Base-by-base conservation (phyloP, 2,797 vertebrate species). In the Hirundo rustica region DNA sequence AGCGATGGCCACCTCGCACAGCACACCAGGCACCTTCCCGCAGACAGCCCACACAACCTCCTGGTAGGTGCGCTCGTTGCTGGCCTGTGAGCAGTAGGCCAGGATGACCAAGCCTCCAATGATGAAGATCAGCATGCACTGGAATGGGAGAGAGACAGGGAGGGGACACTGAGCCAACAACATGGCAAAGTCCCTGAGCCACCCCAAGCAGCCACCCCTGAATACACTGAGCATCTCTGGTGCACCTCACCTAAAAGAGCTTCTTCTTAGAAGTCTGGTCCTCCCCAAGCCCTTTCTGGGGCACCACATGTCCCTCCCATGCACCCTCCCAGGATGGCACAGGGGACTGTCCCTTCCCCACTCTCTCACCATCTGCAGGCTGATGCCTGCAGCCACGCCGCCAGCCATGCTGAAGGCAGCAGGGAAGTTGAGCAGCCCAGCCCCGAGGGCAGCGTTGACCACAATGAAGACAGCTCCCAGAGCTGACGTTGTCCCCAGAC, bases 61-160 rank as follows among this genome's bases (percentile, higher is more conserved):
- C 98, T 99, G 99, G 97, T 99, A 99, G 23, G 99, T 99, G 90
- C 97, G 96, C 96, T 99, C 99, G 0, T 99, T 99, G 96, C 99
- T 99, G 96, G 98, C 99, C 98, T 99, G 98, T 0, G 98, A 99
- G 97, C 99, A 99, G 97, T 99, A 99, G 0, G 98, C 99, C 90
- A 99, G 98, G 96, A 99, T 98, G 93, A 99, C 99, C 58, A 99
- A 97, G 25, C 99, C 99, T 16, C 98, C 99, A 8, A 99, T 99
- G 90, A 99, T 99, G 97, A 99, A 99, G 89, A 99, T 96, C 97
- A 99, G 95, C 98, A 99, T 98, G 66, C 98, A 98, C 99, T 99
- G 97, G 13, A 91, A 94, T 42, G 74, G 62, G 34, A 65, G 67
- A 72, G 29, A 95, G 27, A 68, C 29, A 44, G 10, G 16, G n/a